Conservation (phyloP, 2,888 invertebrate genomes). For the Chelonus formosanus region DNA sequence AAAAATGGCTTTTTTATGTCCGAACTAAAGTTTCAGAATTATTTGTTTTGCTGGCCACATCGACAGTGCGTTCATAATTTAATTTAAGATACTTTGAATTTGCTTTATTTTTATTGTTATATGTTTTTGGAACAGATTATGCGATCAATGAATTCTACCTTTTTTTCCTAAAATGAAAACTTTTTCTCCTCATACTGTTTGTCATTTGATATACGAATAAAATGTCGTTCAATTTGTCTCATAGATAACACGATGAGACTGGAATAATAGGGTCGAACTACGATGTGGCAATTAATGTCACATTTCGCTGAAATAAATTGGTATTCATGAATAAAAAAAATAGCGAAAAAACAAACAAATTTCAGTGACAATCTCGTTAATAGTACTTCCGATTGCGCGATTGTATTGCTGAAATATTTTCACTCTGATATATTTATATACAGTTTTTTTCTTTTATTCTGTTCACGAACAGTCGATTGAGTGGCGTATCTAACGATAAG, state of each 20-base stretch:
- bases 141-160: too few species aligned
- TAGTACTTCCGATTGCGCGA: conserved; percentile 29
- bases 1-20: too few species aligned
- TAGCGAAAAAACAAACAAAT: conserved; percentile 7
- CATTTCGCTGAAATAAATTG: conserved; percentile 27
- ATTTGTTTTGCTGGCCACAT: too few species aligned
- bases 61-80: too few species aligned
- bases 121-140: too few species aligned
- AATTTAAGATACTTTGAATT: too few species aligned
- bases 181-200: neutral
- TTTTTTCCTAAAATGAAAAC: too few species aligned
- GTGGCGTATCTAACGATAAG: conserved; percentile 42
- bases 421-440: conserved; percentile 1
- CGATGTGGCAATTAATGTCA: conserved; percentile 31
- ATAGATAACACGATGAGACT: conserved; percentile 1
- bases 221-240: conserved; percentile 1
- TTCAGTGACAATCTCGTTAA: conserved; percentile 31
- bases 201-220: conserved; percentile 2
- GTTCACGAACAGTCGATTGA: conserved; percentile 33
- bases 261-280: conserved; percentile 9
- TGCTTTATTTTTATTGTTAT: too few species aligned
- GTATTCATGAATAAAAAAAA: conserved; percentile 15
- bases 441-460: neutral
- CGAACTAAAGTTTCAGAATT: too few species aligned
- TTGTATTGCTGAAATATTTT: conserved; percentile 27